Evolutionary conservation across 2,113 vertebrate species (phyloP).

Genomic region (Toxotes jaculatrix): DNA sequence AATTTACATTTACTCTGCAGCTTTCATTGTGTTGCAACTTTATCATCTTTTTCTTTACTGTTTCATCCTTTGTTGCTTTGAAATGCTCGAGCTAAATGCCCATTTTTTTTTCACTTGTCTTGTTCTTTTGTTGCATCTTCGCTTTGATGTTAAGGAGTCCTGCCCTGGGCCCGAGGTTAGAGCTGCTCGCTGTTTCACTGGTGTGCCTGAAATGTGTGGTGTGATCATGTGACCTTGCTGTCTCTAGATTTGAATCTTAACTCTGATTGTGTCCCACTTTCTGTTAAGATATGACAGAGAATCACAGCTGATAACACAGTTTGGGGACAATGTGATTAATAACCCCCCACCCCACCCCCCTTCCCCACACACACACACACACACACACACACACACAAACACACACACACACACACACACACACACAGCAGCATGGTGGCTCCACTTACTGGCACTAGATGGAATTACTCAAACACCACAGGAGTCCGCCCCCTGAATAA

Average conservation of each 20-base stretch:
- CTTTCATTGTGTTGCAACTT: background rate
- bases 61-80: constrained; percentile 26
- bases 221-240: constrained; percentile 10
- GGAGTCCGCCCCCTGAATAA: background rate
- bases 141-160: constrained; percentile 68
- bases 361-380: no score
- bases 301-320: background rate
- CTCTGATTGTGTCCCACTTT: constrained; percentile 9
- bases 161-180: constrained; percentile 78
- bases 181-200: constrained; percentile 46
- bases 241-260: background rate
- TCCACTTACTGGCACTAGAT: constrained; percentile 30
- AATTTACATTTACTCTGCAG: background rate
- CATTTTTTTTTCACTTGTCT: constrained; percentile 40
- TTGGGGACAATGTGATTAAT: constrained; percentile 10
- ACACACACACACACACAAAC: no score
- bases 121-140: constrained; percentile 36
- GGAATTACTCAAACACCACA: constrained; percentile 33
- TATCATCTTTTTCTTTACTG: background rate
- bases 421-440: constrained; percentile 33
- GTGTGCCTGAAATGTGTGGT: constrained; percentile 40
- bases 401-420: no score
- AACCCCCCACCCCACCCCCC: constrained; percentile 10
- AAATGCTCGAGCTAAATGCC: constrained; percentile 35
- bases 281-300: background rate